Base-by-base conservation (phyloP, 35 echinoderm and acorn worm species). In the Patiria miniata region DNA sequence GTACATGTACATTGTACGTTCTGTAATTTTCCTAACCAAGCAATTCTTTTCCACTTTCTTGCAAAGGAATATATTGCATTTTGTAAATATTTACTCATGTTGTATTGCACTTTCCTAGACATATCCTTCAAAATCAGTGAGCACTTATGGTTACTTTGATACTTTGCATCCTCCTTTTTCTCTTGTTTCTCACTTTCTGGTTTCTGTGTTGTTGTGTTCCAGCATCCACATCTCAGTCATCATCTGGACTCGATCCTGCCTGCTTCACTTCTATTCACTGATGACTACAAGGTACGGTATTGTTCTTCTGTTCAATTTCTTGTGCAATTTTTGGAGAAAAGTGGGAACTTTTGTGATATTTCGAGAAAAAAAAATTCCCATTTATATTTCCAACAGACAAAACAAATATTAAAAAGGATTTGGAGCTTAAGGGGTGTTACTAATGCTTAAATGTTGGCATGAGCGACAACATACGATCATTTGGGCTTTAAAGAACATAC, bases 151-250 rank as follows among this genome's bases (percentile, higher is more conserved):
- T n/a, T n/a, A n/a, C 42, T 47, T 12, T 47, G 4, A 47, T 12
- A 47, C 42, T 47, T 47, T 12, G 4, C 42, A 12, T 47, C 42
- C 42, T 47, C 4, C 42, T 47, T 47, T 4, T 6, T 47, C 4
- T 6, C 42, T 6, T 4, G 4, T 12, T 6, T 47, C 42, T 47
- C 4, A 47, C 42, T 47, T 12, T 47, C 12, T 12, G 4, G 12
- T 12, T 47, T 47, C 42, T 47, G 4, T 47, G 4, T n/a, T 73
- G 30, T 36, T 26, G 2, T 16, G 51, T 86, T 83, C 10, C 81
- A 97, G 95, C 95, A 98, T 78, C 95, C 95, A 14, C 88, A 88
- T 87, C 61, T 98, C 33, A 89, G 95, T 56, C 78, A 91, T 37
- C 91, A 98, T 73, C 81, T 94, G 14, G 89, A 98, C 15, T 61